A percentile compares a stretch with the other conserved stretches of the same genome.
Evolutionary conservation across 1,140 invertebrate species (phyloP).

Genomic region (Carposina sasakii): DNA sequence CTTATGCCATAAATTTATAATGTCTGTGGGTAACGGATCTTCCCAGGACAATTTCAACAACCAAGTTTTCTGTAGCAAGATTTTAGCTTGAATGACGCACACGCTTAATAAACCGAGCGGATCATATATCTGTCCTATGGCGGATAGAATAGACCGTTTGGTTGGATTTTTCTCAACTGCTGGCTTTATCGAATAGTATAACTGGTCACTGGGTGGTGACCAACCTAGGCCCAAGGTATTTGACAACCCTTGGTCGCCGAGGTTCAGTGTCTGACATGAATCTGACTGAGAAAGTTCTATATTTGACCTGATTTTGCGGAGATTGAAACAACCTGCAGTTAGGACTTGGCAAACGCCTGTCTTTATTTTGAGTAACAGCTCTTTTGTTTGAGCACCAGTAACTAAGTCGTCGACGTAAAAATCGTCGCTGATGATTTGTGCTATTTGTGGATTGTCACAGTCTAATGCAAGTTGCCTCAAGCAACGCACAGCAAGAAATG

Average conservation of each 20-base stretch:
- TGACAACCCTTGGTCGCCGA: background rate
- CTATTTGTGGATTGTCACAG: too few relatives aligned
- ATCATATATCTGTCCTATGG: slow-evolving; percentile 42
- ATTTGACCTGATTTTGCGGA: slow-evolving; percentile 4
- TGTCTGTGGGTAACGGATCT: slow-evolving; percentile 24
- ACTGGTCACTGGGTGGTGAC: background rate
- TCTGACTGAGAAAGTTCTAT: slow-evolving; percentile 2
- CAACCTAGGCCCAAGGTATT: slow-evolving; percentile 2
- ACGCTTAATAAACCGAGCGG: slow-evolving; percentile 52
- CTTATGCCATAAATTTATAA: slow-evolving; percentile 24
- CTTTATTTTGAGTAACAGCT: background rate
- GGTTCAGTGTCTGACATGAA: background rate
- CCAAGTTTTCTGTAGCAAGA: slow-evolving; percentile 57
- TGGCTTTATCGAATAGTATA: slow-evolving; percentile 1
- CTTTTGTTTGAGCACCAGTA: slow-evolving; percentile 2
- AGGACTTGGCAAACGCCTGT: background rate
- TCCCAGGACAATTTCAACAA: too few relatives aligned
- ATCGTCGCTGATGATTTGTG: too few relatives aligned
- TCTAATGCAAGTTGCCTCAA: too few relatives aligned
- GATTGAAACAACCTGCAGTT: slow-evolving; percentile 4
- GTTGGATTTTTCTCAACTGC: background rate
- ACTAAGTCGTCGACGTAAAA: too few relatives aligned
- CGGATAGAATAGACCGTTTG: slow-evolving; percentile 27
- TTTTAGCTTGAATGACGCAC: slow-evolving; percentile 44
- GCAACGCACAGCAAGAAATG: too few relatives aligned